Percentiles rank a stretch among this genome's conserved stretches.
Conservation (phyloP, 1,140 invertebrate species). For the Lineus longissimus region DNA sequence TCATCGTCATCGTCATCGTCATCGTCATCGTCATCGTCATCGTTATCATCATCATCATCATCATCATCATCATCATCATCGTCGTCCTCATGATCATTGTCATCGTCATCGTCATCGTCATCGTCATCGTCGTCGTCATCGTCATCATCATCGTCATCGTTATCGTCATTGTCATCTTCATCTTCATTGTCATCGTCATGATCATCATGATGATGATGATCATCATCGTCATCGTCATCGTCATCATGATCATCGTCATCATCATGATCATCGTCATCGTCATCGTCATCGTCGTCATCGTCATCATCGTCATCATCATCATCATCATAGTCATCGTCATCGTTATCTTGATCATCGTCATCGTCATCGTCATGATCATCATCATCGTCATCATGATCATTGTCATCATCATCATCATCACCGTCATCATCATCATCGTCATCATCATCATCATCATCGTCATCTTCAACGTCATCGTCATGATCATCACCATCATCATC, state of each 20-base stretch:
- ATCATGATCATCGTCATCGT: background rate
- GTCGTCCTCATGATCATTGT: too few relatives aligned
- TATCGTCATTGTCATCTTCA: background rate
- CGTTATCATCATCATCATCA: slow-evolving; percentile 15
- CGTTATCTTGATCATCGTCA: too few relatives aligned
- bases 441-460: slow-evolving; percentile 13
- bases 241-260: too few relatives aligned
- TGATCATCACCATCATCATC: too few relatives aligned
- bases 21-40: slow-evolving; percentile 10
- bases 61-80: slow-evolving; percentile 1
- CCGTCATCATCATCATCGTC: slow-evolving; percentile 12
- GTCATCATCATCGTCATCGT: slow-evolving; percentile 7
- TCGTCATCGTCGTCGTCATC: slow-evolving; percentile 11
- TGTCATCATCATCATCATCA: too few relatives aligned
- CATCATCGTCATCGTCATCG: too few relatives aligned
- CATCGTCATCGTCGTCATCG: background rate
- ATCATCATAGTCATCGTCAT: too few relatives aligned
- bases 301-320: background rate
- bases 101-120: slow-evolving; percentile 13
- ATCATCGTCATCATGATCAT: too few relatives aligned
- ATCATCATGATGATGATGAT: too few relatives aligned
- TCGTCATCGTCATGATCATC: too few relatives aligned
- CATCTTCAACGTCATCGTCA: too few relatives aligned
- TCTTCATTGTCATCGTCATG: too few relatives aligned
- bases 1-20: slow-evolving; percentile 9